phyloP scores from a whole-genome alignment of 2,113 vertebrate species.

The Hypomesus transpacificus region DNA sequence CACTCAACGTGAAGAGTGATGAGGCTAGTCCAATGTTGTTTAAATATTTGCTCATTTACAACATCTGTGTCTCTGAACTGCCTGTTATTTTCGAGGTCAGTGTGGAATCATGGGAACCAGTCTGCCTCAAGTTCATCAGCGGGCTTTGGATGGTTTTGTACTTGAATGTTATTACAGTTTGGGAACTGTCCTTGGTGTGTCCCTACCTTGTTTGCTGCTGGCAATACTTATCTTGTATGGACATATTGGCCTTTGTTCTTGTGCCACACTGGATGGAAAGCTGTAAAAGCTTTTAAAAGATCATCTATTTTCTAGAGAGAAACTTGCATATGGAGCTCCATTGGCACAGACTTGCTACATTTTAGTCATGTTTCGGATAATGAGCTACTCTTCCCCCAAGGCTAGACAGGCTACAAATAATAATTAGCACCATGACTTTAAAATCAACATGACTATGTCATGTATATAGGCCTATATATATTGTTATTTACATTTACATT shows the following conservation, averaged over 20 bases:
- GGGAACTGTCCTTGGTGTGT: too few relatives aligned
- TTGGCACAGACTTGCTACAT: neutral
- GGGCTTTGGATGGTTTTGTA: neutral
- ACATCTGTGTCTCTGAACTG: neutral
- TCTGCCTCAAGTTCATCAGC: slow-evolving; percentile 1
- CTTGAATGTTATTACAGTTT: too few relatives aligned
- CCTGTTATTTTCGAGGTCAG: neutral
- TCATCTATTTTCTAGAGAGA: too few relatives aligned
- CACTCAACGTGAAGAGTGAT: neutral
- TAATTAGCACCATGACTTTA: neutral
- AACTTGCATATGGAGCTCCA: too few relatives aligned
- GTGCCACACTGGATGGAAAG: too few relatives aligned
- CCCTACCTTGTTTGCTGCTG: too few relatives aligned
- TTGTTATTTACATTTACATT: too few relatives aligned
- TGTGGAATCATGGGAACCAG: neutral
- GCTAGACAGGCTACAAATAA: too few relatives aligned
- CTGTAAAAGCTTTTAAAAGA: too few relatives aligned
- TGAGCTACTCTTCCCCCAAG: neutral
- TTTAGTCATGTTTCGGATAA: neutral
- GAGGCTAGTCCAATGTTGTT: neutral
- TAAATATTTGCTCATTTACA: slow-evolving; percentile 34
- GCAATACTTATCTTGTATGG: too few relatives aligned
- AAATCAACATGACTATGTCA: neutral
- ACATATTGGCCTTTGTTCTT: too few relatives aligned
- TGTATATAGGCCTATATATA: neutral